Base-by-base conservation (phyloP, 1,140 invertebrate genomes). In the Himalopsyche phryganea region DNA sequence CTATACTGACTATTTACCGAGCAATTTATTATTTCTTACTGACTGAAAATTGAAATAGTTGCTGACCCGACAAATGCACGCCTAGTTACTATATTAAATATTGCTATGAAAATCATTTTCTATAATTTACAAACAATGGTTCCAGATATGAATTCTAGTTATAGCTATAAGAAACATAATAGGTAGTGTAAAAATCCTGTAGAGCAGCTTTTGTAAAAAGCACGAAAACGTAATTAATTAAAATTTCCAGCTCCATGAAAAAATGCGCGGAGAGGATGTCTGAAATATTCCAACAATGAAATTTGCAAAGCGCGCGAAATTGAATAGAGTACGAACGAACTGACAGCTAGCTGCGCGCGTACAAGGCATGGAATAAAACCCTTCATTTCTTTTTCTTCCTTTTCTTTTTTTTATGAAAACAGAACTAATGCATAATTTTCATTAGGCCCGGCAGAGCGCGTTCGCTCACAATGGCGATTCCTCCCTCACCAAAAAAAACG, bases 341-440 rank as follows among this genome's bases (percentile, higher is more conserved):
- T 19, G 18, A 46, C 20, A 11, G 23, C 28, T 28, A 28, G 11
- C 18, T 35, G 19, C 18, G 11, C n/a, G 40, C 28, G 44, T 50
- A 56, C 14, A 54, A 46, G 32, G 19, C 38, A 11, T 5, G 23
- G 23, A 28, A 28, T 15, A 15, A 45, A 48, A 50, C 47, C 48
- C 58, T 54, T 54, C 46, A 2, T 28, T 28, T 28, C 9, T 28
- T 9, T 28, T 28, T 9, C 19, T 53, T 59, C 52, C 52, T 20
- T 28, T 32, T 51, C 36, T 48, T 47, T 28, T 50, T 59, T 52
- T 59, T 60, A 48, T 47, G 17, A 53, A 54, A 58, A 55, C 50
- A 58, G 56, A 60, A 63, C 61, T 63, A 63, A 63, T 63, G 61
- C 61, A 63, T 63, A 63, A 63, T 63, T 63, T 63, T 63, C 61